Conservation (phyloP, 2,113 vertebrate genomes). For the Pheucticus melanocephalus region DNA sequence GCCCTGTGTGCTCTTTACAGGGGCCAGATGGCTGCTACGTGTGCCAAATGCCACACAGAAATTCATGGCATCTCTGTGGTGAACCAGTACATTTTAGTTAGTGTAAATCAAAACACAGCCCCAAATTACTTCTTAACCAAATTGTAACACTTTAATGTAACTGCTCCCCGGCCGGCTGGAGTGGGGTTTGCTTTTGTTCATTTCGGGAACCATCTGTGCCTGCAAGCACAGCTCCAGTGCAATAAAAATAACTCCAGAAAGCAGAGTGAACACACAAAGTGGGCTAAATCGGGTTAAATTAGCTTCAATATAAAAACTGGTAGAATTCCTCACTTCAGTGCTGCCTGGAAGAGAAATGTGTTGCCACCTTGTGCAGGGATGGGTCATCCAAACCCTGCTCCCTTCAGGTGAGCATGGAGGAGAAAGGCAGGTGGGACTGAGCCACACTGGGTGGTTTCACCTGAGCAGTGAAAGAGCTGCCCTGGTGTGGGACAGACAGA, state of each 20-base stretch:
- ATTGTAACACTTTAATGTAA: neutral
- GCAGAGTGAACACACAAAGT: neutral
- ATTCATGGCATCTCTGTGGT: conserved; percentile 35
- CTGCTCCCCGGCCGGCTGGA: neutral
- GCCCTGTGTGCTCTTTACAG: neutral
- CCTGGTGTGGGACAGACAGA: neutral
- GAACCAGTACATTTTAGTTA: neutral
- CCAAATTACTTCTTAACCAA: conserved; percentile 43
- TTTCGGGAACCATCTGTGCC: conserved; percentile 49
- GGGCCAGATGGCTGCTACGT: conserved; percentile 42
- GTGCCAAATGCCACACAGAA: conserved; percentile 22
- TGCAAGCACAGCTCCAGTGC: neutral
- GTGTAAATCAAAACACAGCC: conserved; percentile 50
- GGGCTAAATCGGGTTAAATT: neutral
- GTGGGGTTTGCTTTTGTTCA: conserved; percentile 22
- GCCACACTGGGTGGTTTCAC: accelerated
- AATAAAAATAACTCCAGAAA: neutral
- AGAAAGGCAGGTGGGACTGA: neutral
- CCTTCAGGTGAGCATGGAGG: accelerated
- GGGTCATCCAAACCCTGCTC: neutral
- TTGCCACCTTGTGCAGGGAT: neutral
- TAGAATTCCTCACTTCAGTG: neutral
- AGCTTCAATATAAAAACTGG: neutral
- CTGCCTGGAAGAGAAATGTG: neutral
- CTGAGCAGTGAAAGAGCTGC: accelerated